phyloP scores from a whole-genome alignment of 1,140 invertebrate genomes.

The Trialeurodes vaporariorum region DNA sequence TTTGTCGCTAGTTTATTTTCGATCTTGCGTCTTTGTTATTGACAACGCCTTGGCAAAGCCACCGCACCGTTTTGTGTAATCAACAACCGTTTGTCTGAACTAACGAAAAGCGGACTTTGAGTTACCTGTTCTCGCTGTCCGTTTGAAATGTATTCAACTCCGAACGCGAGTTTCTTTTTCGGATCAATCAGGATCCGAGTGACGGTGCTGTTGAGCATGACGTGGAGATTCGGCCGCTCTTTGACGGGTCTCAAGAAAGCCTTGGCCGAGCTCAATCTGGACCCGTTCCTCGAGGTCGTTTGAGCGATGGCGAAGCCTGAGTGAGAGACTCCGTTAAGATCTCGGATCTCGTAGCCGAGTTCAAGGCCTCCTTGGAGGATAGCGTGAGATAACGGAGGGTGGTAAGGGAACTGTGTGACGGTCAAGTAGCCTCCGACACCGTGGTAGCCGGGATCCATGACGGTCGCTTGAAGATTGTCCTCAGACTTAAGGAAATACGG shows the following conservation, averaged over 20 bases:
- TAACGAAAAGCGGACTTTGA: too few species aligned
- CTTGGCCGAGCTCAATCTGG: slow-evolving; percentile 55
- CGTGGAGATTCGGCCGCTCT: slow-evolving; percentile 58
- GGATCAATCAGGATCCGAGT: slow-evolving; percentile 57
- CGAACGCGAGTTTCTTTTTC: slow-evolving; percentile 50
- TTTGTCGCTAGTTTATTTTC: too few species aligned
- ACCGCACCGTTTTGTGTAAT: too few species aligned
- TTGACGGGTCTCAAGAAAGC: slow-evolving; percentile 60
- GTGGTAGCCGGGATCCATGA: slow-evolving; percentile 64
- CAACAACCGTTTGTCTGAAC: too few species aligned
- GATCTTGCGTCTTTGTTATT: too few species aligned
- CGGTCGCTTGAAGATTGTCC: slow-evolving; percentile 58
- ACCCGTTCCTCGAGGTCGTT: slow-evolving; percentile 78
- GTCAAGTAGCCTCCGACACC: slow-evolving; percentile 62
- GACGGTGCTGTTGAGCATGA: slow-evolving; percentile 62
- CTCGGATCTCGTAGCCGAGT: slow-evolving; percentile 46
- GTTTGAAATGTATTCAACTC: slow-evolving; percentile 48
- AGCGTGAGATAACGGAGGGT: slow-evolving; percentile 68
- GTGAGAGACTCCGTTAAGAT: slow-evolving; percentile 70
- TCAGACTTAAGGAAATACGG: slow-evolving; percentile 81
- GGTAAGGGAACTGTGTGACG: slow-evolving; percentile 72
- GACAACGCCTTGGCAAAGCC: too few species aligned
- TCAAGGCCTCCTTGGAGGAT: slow-evolving; percentile 54
- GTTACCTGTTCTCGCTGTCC: slow-evolving; percentile 42
- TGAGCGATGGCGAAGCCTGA: slow-evolving; percentile 74